These are phyloP conservation scores for Pteruthius melanotis DNA, from an alignment of 2,113 vertebrate genomes.

Conservation along the genomic window DNA sequence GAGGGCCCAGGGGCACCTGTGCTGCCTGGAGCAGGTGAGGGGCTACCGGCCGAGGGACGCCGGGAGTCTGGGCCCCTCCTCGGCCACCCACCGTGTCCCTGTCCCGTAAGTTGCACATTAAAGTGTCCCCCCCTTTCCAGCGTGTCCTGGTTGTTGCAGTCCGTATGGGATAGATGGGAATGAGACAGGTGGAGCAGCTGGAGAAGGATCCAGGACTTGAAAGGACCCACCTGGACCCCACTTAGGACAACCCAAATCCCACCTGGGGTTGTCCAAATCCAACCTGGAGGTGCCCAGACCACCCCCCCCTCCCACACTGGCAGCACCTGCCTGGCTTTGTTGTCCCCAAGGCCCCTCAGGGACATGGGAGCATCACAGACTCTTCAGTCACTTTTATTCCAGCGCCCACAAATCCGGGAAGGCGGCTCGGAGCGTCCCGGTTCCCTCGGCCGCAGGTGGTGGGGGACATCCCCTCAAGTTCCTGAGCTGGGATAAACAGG, in stretches of 20 bases:
- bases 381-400: constrained; percentile 10
- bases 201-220: not conserved
- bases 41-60: no score
- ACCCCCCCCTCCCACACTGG: no score
- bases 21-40: not conserved
- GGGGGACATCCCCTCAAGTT: not conserved
- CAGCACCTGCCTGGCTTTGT: not conserved
- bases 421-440: rapidly evolving
- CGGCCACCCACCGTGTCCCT: rapidly evolving
- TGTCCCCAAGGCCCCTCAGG: not conserved
- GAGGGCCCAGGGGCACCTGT: constrained; percentile 6
- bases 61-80: not conserved
- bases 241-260: not conserved
- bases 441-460: not conserved
- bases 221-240: not conserved
- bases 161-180: rapidly evolving
- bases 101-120: not conserved
- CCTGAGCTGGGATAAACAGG: not conserved
- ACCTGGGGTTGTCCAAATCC: not conserved
- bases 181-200: rapidly evolving
- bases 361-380: rapidly evolving
- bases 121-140: not conserved
- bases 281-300: not conserved
- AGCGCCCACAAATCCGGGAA: rapidly evolving
- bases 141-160: rapidly evolving